These are phyloP conservation scores for Gallinago undulata DNA, from an alignment of 2,113 vertebrate genomes.

Conservation along the genomic window DNA sequence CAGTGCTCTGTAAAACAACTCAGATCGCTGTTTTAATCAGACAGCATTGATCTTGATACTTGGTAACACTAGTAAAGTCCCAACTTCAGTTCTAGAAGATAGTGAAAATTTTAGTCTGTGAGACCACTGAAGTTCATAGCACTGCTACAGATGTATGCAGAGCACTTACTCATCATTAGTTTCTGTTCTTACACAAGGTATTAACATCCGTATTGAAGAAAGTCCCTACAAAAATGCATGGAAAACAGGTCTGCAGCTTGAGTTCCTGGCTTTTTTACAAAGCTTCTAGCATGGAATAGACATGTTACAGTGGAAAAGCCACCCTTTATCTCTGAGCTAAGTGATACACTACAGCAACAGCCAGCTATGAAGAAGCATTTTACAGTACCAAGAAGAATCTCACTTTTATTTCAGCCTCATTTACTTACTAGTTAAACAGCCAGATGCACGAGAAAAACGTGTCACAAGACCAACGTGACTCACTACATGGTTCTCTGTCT, in stretches of 20 bases:
- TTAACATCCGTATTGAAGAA: not conserved
- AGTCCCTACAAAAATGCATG: not conserved
- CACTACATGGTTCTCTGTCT: not conserved
- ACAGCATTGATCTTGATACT: not conserved
- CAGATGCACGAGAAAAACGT: constrained; percentile 51
- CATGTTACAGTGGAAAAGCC: not conserved
- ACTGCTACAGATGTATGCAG: not conserved
- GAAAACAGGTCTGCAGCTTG: not conserved
- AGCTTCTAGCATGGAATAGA: not conserved
- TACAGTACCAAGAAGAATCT: not conserved
- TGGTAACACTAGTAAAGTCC: not conserved
- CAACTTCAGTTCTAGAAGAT: not conserved
- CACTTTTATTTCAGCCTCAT: not conserved
- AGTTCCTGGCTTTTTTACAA: not conserved
- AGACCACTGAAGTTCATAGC: not conserved
- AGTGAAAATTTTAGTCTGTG: not conserved
- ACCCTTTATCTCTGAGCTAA: not conserved
- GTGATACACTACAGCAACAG: not conserved
- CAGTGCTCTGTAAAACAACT: not conserved
- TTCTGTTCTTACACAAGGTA: not conserved
- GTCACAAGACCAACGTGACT: constrained; percentile 74
- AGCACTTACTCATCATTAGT: not conserved
- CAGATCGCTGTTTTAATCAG: not conserved
- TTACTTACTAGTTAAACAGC: constrained; percentile 55
- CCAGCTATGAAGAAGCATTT: not conserved